These are phyloP conservation scores for Drosophila affinis DNA, from an alignment of 2,888 invertebrate genomes.

Conservation along the genomic window DNA sequence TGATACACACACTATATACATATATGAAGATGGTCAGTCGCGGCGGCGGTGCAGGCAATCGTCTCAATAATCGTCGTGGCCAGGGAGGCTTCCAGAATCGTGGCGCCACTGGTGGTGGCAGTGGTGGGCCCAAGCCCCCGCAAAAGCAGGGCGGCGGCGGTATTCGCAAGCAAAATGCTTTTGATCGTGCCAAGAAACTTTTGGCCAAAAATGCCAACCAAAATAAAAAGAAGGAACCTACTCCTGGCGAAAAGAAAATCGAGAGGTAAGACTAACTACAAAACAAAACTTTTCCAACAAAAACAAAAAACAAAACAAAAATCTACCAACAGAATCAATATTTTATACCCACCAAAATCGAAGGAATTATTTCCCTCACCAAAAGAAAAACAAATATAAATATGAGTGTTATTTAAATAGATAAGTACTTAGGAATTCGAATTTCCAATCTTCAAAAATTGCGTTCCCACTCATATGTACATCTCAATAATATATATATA, in stretches of 20 bases:
- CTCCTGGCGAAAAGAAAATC: constrained; percentile 84
- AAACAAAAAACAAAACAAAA: constrained; percentile 47
- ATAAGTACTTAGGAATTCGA: constrained; percentile 36
- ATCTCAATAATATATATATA: constrained; percentile 16
- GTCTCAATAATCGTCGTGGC: constrained; percentile 82
- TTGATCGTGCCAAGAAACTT: constrained; percentile 85
- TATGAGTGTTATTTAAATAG: constrained; percentile 20
- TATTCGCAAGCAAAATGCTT: constrained; percentile 84
- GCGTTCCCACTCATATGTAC: constrained; percentile 24
- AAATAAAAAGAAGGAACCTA: constrained; percentile 84
- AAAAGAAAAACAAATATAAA: constrained; percentile 45
- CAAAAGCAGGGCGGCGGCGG: constrained; percentile 83
- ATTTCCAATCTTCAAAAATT: constrained; percentile 14
- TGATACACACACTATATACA: constrained; percentile 15
- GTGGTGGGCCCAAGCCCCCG: constrained; percentile 81
- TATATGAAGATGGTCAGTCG: constrained; percentile 83
- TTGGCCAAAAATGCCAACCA: constrained; percentile 84
- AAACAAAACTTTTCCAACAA: constrained; percentile 59
- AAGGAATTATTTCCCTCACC: constrained; percentile 39
- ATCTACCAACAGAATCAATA: constrained; percentile 34
- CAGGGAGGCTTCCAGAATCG: constrained; percentile 84
- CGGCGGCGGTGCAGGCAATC: constrained; percentile 78
- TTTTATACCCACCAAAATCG: constrained; percentile 45
- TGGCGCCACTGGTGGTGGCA: constrained; percentile 72
- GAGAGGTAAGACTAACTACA: constrained; percentile 84